Evolutionary conservation across 2,797 vertebrate species (phyloP), one percentile per base, ranked within the genome.

Genomic region (Phaenicophaeus curvirostris): DNA sequence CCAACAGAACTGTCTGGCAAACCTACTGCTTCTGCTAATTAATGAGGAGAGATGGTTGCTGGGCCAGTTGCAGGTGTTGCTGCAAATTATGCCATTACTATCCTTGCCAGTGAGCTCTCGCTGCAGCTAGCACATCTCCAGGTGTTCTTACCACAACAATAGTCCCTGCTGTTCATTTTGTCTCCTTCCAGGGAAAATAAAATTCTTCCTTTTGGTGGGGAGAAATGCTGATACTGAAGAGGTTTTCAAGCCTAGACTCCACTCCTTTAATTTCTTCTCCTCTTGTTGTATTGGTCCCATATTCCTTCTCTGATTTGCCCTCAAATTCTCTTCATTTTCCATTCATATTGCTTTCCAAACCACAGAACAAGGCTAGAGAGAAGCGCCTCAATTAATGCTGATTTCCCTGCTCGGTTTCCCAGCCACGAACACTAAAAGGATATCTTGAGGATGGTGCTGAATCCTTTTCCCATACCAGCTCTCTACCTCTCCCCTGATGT

Each of bases 81-180:
- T 91, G 87, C 63, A 90, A 94, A 94, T 94, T 31, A 94, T 93
- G 85, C 93, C 48, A 55, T 86, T 67, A 92, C 82, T 91, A 35
- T 81, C 48, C 37, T 71, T 95, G 94, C 87, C 95, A 96, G 86
- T 3, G 0, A 85, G 71, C 59, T 57, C 93, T 87, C 13, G 0
- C 90, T 61, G 93, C 88, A 90, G 69, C 76, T 81, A 88, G 11
- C 66, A 71, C 59, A 55, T 79, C 92, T 93, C 94, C 96, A 96
- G 94, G 94, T 96, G 87, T 58, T 95, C 94, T 84, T 93, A 87
- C 94, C 95, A 91, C 83, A 88, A 87, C 94, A 96, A 81, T 69
- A 71, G 71, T 54, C 37, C 87, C 87, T 63, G 83, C 94, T 95
- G 89, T 59, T 95, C 87, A 5, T 91, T 91, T 87, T 86, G 77